phyloP scores from a whole-genome alignment of 2,113 vertebrate species.

The Equus quagga region DNA sequence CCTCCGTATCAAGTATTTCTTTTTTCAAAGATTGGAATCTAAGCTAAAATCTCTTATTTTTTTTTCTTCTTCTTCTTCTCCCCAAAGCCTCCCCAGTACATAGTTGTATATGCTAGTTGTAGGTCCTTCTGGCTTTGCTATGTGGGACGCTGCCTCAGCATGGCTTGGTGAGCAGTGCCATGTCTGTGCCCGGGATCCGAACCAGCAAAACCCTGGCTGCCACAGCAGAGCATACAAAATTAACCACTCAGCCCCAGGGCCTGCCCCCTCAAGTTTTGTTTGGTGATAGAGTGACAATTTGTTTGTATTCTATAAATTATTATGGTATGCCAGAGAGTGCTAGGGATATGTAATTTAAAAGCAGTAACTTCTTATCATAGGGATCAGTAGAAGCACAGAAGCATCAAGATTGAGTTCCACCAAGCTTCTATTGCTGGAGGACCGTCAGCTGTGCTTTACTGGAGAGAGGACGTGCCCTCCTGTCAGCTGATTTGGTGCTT shows the following conservation, averaged over 20 bases:
- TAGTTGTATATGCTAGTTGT: too few species aligned
- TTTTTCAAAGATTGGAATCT: too few species aligned
- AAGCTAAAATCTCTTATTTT: too few species aligned
- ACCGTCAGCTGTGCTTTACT: background rate
- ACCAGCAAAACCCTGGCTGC: too few species aligned
- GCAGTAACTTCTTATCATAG: background rate
- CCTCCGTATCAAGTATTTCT: background rate
- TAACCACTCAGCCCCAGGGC: too few species aligned
- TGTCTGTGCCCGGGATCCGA: too few species aligned
- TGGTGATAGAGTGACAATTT: constrained; percentile 38
- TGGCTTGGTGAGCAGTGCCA: too few species aligned
- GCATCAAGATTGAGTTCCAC: background rate
- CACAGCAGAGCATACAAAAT: too few species aligned
- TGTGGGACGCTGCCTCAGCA: too few species aligned
- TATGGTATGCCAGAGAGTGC: background rate
- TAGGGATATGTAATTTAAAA: background rate
- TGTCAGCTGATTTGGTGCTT: background rate
- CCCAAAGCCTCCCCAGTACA: too few species aligned
- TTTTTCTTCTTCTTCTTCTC: too few species aligned
- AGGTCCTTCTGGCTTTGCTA: too few species aligned
- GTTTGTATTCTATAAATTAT: constrained; percentile 47
- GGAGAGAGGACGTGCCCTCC: background rate
- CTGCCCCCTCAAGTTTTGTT: background rate
- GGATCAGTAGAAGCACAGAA: background rate
- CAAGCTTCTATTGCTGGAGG: constrained; percentile 30